Conservation (phyloP, 2,113 vertebrate genomes). For the Platysternon megacephalum region DNA sequence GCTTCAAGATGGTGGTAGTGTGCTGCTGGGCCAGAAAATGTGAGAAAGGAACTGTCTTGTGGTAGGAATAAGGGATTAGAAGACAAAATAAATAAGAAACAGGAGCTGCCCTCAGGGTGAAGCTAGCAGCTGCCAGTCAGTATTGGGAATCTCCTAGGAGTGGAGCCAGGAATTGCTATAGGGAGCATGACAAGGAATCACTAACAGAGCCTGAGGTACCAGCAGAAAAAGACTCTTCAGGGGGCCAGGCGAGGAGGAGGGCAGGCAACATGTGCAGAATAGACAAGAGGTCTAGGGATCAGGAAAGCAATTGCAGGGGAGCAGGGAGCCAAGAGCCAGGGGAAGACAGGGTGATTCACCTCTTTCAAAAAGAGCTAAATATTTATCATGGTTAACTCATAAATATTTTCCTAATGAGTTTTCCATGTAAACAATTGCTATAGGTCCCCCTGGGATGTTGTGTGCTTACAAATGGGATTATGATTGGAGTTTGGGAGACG, state of each 20-base stretch:
- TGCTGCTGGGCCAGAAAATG: conserved; percentile 11
- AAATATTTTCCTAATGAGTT: not conserved
- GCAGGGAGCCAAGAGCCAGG: not conserved
- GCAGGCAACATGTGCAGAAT: not conserved
- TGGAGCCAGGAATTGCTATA: not conserved
- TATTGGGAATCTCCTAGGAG: not conserved
- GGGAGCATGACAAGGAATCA: not conserved
- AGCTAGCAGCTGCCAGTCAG: not conserved
- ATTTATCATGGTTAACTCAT: not conserved
- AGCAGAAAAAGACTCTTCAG: not conserved
- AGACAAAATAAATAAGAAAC: not conserved
- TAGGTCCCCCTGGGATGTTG: not conserved
- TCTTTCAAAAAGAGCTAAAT: not conserved
- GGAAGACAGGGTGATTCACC: not conserved
- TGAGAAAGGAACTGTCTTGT: conserved; percentile 17
- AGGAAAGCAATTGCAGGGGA: not conserved
- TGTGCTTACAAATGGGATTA: not conserved
- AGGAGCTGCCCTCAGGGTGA: not conserved
- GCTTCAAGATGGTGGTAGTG: conserved; percentile 22
- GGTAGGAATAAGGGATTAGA: not conserved
- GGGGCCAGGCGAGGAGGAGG: not conserved
- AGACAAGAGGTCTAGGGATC: not conserved
- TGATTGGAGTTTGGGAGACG: not conserved
- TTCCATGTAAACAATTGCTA: not conserved
- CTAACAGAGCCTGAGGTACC: not conserved